Conservation (phyloP, 2,888 invertebrate species). For the Patella caerulea region DNA sequence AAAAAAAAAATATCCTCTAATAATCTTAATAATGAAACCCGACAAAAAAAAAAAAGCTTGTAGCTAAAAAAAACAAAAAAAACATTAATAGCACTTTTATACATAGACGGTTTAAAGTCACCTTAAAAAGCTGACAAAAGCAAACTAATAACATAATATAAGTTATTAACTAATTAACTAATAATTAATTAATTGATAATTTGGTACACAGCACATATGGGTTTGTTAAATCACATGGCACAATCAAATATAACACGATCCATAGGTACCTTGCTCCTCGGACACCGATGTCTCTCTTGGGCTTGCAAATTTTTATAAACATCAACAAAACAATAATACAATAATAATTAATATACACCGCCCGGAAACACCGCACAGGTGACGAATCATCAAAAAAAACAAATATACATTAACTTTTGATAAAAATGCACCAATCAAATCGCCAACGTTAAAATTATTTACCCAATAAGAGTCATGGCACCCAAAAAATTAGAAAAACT, state of each 20-base stretch:
- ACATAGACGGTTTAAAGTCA: constrained; percentile 7
- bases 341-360: neutral
- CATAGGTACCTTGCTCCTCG: neutral
- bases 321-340: neutral
- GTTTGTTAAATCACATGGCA: too few relatives aligned
- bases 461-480: constrained; percentile 7
- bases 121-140: neutral
- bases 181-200: neutral
- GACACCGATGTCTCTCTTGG: neutral
- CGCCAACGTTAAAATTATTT: neutral
- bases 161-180: neutral
- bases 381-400: too few relatives aligned
- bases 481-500: neutral
- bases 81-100: constrained; percentile 8
- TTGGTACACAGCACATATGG: constrained; percentile 6
- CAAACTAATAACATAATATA: neutral
- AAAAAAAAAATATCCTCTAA: too few relatives aligned
- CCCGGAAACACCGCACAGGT: neutral
- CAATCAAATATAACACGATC: too few relatives aligned
- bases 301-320: neutral
- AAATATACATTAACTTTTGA: neutral
- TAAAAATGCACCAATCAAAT: constrained; percentile 2
- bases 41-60: neutral
- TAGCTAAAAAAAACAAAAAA: neutral
- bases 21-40: too few relatives aligned